Conservation (phyloP, 2,797 vertebrate genomes). For the Pseudochirops corinnae region DNA sequence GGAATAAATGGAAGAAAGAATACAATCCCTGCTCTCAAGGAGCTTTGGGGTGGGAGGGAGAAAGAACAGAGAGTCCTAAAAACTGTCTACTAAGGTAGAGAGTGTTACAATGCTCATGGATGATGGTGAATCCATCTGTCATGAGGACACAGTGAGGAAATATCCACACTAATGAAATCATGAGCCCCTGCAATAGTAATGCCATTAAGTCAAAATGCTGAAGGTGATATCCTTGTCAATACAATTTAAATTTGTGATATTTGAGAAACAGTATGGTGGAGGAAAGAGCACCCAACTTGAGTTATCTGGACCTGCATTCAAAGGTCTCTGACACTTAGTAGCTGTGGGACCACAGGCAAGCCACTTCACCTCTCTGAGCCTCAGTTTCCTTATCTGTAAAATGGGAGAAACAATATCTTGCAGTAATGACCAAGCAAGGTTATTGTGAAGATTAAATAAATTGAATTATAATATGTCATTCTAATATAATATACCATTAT, state of each 20-base stretch:
- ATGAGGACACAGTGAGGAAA: not conserved
- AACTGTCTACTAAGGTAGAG: not conserved
- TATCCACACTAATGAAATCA: not conserved
- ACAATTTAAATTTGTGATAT: not conserved
- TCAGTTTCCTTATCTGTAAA: not conserved
- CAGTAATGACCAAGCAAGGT: not conserved
- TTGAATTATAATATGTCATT: not conserved
- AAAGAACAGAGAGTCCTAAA: not conserved
- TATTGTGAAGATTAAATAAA: not conserved
- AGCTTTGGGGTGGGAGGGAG: not conserved
- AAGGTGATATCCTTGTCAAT: not conserved
- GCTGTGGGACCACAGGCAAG: not conserved
- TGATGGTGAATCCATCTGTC: not conserved
- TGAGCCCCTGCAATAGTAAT: not conserved
- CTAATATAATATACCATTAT: not conserved
- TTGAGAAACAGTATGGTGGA: not conserved
- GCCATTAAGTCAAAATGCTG: not conserved
- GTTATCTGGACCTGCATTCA: not conserved
- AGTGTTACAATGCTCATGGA: not conserved
- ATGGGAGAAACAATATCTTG: not conserved
- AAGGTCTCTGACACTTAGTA: not conserved
- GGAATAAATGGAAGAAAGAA: not conserved
- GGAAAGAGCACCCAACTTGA: not conserved
- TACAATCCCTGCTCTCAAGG: not conserved
- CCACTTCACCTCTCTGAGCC: not conserved